phyloP scores from a whole-genome alignment of 2,113 vertebrate species.

The Ammospiza caudacuta region DNA sequence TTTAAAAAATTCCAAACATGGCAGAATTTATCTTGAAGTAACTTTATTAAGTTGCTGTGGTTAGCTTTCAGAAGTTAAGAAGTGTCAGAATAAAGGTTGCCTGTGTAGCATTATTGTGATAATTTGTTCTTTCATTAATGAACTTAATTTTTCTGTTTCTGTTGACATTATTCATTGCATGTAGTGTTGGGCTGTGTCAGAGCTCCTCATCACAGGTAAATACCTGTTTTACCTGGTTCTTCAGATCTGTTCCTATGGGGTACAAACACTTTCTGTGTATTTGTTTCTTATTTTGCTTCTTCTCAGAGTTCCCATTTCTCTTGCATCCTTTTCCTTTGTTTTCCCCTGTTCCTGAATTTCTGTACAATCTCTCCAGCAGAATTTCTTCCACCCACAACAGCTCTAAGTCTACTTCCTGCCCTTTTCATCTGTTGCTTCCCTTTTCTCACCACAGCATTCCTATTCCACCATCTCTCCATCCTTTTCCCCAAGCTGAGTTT shows the following conservation, averaged over 20 bases:
- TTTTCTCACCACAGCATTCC: background rate
- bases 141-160: background rate
- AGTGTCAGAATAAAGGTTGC: background rate
- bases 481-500: background rate
- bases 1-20: background rate
- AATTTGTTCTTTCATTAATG: background rate
- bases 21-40: background rate
- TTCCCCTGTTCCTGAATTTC: background rate
- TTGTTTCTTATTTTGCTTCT: background rate
- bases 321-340: background rate
- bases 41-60: background rate
- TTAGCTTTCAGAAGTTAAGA: background rate
- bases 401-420: background rate
- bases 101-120: background rate
- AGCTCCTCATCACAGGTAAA: background rate
- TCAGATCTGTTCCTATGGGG: background rate
- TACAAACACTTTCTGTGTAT: background rate
- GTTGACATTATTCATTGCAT: background rate
- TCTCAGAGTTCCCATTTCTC: background rate
- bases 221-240: background rate
- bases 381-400: background rate
- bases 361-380: rapidly evolving
- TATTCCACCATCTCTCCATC: background rate
- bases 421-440: background rate
- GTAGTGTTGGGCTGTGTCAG: background rate